These are phyloP conservation scores for Orycteropus afer DNA, from an alignment of 2,113 vertebrate species.

Conservation along the genomic window DNA sequence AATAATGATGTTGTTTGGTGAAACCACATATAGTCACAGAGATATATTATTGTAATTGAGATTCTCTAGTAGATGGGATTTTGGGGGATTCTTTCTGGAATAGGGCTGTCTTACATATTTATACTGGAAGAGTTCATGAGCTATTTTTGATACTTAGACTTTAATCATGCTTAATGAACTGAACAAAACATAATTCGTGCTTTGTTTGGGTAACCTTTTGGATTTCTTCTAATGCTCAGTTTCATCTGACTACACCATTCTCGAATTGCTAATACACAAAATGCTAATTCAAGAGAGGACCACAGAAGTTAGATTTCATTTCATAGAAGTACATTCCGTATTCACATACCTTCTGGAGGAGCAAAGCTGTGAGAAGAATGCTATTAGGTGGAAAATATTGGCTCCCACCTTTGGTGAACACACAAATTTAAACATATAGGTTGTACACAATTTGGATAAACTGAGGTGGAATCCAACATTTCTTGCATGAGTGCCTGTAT, in stretches of 20 bases:
- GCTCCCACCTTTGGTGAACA: constrained; percentile 82
- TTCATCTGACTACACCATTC: constrained; percentile 82
- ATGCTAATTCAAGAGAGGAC: constrained; percentile 84
- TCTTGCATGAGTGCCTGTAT: constrained; percentile 96
- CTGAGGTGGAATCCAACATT: constrained; percentile 94
- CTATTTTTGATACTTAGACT: constrained; percentile 85
- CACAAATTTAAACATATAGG: constrained; percentile 88
- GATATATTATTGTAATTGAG: constrained; percentile 72
- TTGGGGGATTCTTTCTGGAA: constrained; percentile 78
- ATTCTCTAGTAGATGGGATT: constrained; percentile 61
- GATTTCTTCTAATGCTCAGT: constrained; percentile 83
- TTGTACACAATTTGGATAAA: constrained; percentile 91
- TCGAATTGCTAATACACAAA: constrained; percentile 87
- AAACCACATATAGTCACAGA: constrained; percentile 61
- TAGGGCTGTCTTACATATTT: constrained; percentile 80
- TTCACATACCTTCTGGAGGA: constrained; percentile 82
- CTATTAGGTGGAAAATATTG: constrained; percentile 85
- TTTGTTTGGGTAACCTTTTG: constrained; percentile 83
- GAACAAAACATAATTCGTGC: constrained; percentile 86
- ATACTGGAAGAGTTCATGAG: constrained; percentile 83
- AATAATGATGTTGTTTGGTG: constrained; percentile 70
- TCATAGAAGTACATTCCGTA: constrained; percentile 78
- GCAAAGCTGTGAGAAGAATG: constrained; percentile 82
- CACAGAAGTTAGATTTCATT: constrained; percentile 81
- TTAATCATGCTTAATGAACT: constrained; percentile 89